A percentile compares a stretch with the other conserved stretches of the same genome.
Evolutionary conservation across 2,113 vertebrate genomes (phyloP).

Genomic region (Lonchura striata): DNA sequence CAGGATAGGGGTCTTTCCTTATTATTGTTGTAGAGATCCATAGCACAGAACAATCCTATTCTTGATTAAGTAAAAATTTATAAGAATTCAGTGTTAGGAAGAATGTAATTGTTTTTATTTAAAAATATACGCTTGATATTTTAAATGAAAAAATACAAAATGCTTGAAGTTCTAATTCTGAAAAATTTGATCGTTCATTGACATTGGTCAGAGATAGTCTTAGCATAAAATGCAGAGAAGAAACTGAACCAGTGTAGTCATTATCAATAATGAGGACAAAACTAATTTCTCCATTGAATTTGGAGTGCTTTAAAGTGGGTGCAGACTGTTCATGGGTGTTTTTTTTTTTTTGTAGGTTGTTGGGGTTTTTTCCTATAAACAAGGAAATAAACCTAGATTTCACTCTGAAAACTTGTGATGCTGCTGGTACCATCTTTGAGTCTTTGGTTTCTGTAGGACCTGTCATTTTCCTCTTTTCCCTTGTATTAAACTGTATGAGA

Average conservation of each 20-base stretch:
- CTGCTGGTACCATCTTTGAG: neutral
- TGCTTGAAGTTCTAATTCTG: neutral
- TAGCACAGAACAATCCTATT: neutral
- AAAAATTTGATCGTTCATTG: neutral
- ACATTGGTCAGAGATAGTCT: neutral
- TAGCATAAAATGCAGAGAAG: neutral
- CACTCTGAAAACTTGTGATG: neutral
- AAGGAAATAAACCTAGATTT: neutral
- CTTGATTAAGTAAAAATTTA: neutral
- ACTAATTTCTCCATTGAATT: neutral
- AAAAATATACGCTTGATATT: fast-evolving
- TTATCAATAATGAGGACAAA: neutral
- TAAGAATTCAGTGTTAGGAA: neutral
- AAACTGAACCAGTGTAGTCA: neutral
- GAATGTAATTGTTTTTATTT: neutral
- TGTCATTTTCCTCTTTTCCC: neutral
- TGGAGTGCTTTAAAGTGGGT: neutral
- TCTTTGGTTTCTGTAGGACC: neutral
- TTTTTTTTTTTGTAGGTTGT: neutral
- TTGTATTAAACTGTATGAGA: neutral
- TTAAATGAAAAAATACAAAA: neutral
- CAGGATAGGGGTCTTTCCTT: neutral
- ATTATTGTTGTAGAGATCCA: neutral
- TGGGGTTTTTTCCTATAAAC: neutral
- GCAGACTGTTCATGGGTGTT: fast-evolving